phyloP scores from a whole-genome alignment of 2,797 vertebrate species.

The Ciconia nigra region DNA sequence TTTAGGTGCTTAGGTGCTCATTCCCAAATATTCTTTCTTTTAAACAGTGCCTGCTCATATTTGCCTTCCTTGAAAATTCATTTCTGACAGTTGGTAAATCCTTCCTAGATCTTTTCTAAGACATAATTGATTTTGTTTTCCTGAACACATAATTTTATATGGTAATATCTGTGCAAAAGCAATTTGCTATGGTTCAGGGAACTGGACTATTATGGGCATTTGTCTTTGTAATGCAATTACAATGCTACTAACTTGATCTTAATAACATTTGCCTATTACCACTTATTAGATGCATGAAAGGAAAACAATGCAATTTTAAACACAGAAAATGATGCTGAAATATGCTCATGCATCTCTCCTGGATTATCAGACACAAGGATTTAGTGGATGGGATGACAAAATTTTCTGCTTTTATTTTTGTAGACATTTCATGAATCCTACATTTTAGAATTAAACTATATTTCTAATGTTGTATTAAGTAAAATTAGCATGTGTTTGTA shows the following conservation, averaged over 20 bases:
- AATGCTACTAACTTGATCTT: conserved; percentile 64
- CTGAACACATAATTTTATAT: conserved; percentile 25
- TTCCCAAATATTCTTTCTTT: neutral
- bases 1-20: neutral
- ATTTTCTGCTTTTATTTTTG: neutral
- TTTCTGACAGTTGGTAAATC: neutral
- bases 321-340: conserved; percentile 7
- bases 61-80: conserved; percentile 27
- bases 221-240: conserved; percentile 64
- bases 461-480: neutral
- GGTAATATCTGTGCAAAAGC: conserved; percentile 52
- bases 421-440: neutral
- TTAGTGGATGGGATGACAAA: neutral
- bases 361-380: neutral
- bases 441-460: neutral
- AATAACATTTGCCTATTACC: conserved; percentile 55
- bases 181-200: conserved; percentile 50
- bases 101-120: conserved; percentile 28
- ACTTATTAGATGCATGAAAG: conserved; percentile 44
- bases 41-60: neutral
- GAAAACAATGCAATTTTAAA: conserved; percentile 41
- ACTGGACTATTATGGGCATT: conserved; percentile 55
- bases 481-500: neutral
- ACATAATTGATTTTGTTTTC: conserved; percentile 56
- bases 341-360: neutral